Evolutionary conservation across 2,113 vertebrate genomes (phyloP).

Genomic region (Candoia aspera): DNA sequence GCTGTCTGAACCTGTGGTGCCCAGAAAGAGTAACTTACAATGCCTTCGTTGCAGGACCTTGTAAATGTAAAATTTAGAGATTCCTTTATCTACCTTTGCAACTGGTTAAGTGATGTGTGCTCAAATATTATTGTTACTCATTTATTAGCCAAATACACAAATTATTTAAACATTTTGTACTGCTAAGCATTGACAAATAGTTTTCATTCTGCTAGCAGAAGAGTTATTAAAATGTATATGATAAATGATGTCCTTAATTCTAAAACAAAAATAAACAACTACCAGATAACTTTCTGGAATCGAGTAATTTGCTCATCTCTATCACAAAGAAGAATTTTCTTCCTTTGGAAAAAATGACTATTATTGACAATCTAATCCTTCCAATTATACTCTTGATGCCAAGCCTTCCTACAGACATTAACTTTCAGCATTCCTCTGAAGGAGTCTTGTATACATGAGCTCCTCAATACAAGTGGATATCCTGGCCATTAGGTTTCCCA

Average conservation of each 20-base stretch:
- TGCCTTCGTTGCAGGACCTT: constrained; percentile 99
- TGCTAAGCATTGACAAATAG: not conserved
- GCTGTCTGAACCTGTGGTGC: constrained; percentile 98
- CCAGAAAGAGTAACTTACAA: constrained; percentile 99
- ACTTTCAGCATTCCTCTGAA: not conserved
- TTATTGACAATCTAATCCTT: not conserved
- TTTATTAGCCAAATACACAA: not conserved
- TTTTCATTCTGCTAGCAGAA: not conserved
- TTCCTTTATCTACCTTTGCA: constrained; percentile 98
- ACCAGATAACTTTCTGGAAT: not conserved
- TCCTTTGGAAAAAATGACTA: not conserved
- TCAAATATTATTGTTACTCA: constrained; percentile 31
- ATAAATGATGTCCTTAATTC: not conserved
- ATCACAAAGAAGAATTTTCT: not conserved
- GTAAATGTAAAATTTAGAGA: constrained; percentile 99
- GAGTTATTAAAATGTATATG: not conserved
- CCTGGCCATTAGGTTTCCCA: not conserved
- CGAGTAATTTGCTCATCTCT: not conserved
- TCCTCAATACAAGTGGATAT: not conserved
- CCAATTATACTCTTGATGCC: not conserved
- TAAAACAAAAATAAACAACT: not conserved
- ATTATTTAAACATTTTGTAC: not conserved
- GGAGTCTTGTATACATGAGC: not conserved
- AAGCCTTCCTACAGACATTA: not conserved
- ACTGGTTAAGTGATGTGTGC: constrained; percentile 96